Percentiles rank a stretch among this genome's conserved stretches.
These are phyloP conservation scores for Pentalonia nigronervosa DNA, from an alignment of 1,140 invertebrate genomes.

Conservation along the genomic window DNA sequence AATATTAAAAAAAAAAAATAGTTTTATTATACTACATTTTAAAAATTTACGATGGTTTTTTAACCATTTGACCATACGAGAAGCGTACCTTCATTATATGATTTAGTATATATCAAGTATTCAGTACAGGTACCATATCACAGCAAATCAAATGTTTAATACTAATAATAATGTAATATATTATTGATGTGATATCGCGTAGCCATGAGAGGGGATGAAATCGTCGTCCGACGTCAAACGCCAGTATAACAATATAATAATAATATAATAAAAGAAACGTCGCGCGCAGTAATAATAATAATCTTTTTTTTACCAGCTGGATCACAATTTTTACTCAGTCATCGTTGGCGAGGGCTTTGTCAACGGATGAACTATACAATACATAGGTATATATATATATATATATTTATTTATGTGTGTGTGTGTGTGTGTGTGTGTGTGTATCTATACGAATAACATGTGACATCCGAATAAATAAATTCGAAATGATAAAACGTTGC, in stretches of 20 bases:
- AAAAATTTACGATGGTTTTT: too few relatives aligned
- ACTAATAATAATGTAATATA: not conserved
- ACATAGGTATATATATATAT: not conserved
- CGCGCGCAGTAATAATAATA: not conserved
- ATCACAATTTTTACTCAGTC: constrained; percentile 42
- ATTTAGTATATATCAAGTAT: not conserved
- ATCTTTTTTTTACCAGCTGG: constrained; percentile 46
- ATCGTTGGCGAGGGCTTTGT: not conserved
- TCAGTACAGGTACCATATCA: too few relatives aligned
- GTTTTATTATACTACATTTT: too few relatives aligned
- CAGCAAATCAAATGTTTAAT: too few relatives aligned
- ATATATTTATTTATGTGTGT: not conserved
- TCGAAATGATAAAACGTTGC: constrained; percentile 48
- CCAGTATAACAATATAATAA: not conserved
- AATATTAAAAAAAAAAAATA: too few relatives aligned
- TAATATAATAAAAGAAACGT: not conserved
- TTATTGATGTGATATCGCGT: not conserved
- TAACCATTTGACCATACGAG: too few relatives aligned
- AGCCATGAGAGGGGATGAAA: not conserved
- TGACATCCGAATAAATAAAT: constrained; percentile 15
- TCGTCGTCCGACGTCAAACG: not conserved
- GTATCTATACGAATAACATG: too few relatives aligned
- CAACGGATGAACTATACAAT: not conserved
- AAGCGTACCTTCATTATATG: too few relatives aligned
- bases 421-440: too few relatives aligned